phyloP scores from a whole-genome alignment of 2,113 vertebrate species.

The Pomatorhinus ruficollis region DNA sequence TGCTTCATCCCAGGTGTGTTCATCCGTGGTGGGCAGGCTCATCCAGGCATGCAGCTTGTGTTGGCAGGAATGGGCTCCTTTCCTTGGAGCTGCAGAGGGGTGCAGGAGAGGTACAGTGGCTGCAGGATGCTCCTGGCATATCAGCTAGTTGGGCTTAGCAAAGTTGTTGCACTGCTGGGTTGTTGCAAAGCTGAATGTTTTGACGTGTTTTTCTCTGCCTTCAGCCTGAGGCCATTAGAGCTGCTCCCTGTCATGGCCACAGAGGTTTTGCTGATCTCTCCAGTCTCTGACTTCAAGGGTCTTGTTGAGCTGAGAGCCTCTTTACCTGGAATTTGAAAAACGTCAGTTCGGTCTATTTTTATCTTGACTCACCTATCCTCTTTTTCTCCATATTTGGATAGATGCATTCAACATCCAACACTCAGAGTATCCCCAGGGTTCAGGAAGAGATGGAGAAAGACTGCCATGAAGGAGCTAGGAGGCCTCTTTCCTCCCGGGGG shows the following conservation, averaged over 20 bases:
- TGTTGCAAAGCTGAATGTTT: not conserved
- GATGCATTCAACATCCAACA: not conserved
- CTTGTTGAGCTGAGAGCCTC: not conserved
- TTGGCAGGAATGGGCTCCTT: not conserved
- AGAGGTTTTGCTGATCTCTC: not conserved
- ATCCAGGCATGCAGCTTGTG: not conserved
- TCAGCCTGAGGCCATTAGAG: not conserved
- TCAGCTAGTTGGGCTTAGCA: accelerated
- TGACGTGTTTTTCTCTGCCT: accelerated
- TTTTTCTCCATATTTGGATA: not conserved
- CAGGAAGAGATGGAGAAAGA: not conserved
- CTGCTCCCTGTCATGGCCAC: not conserved
- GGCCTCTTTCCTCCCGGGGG: not conserved
- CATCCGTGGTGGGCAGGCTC: not conserved
- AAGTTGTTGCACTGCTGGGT: not conserved
- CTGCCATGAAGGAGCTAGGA: not conserved
- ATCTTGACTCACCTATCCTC: not conserved
- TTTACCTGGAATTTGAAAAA: not conserved
- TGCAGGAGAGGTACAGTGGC: accelerated
- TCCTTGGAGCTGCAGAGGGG: not conserved
- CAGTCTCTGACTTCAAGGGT: not conserved
- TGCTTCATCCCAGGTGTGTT: not conserved
- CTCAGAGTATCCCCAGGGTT: not conserved
- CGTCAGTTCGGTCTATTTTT: accelerated
- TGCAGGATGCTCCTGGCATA: not conserved